Base-by-base conservation (phyloP, 2,797 vertebrate genomes). In the Acanthornis magna region DNA sequence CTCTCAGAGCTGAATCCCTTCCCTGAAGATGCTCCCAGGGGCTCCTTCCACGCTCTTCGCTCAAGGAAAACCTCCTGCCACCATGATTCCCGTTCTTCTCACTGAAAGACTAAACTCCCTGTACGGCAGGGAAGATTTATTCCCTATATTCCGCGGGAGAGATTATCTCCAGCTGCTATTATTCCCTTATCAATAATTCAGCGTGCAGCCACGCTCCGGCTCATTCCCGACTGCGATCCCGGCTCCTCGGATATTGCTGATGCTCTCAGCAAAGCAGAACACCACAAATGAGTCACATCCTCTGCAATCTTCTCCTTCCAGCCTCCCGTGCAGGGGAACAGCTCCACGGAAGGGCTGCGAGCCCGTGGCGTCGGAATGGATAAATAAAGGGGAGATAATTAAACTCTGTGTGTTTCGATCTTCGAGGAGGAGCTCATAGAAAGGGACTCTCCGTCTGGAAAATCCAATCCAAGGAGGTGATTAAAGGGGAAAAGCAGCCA, bases 171-270 rank as follows among this genome's bases (percentile, higher is more conserved):
- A n/a, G 36, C 61, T 34, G 53, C 86, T 36, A 2, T 88, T 84
- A 84, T 66, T 87, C 74, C 81, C 84, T 93, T 85, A 89, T 96
- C 96, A 93, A 93, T 95, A 95, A 96, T 96, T 96, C 84, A 95
- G 70, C 9, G 0, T 15, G 61, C 83, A 86, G 95, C 80, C 86
- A 4, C 63, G 0, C 81, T 82, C 85, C 0, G 1, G 40, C 27
- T 80, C 3, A 1, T 22, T 88, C 30, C 65, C 5, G 2, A 18
- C 65, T 25, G 74, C n/a, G 11, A 85, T 92, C 73, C 2, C 4
- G 0, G 73, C 89, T 72, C 86, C 73, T 45, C 27, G 4, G 42
- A 11, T 55, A 12, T 12, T 30, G 68, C 84, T 51, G 55, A 6
- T 9, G 84, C 80, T 93, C 81, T 16, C 67, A 30, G 91, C 9